Percentiles rank a stretch among this genome's conserved stretches.
Conservation (phyloP, 2,113 vertebrate species). For the human (Homo sapiens) region GRCh38 chr1:197683501-197684000, state of each 20-base stretch:
- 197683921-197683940: neutral
- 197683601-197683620: neutral
- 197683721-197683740: neutral
- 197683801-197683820: neutral
- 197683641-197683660: rapidly evolving
- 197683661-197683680: neutral
- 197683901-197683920: neutral
- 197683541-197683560: neutral
- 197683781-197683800: neutral
- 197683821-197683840: neutral
- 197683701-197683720: no score
- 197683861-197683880: neutral
- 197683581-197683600: rapidly evolving
- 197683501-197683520: neutral
- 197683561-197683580: neutral
- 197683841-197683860: neutral
- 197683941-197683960: neutral
- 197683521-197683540: neutral
- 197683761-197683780: neutral
- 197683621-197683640: rapidly evolving
- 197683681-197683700: neutral
- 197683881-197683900: neutral
- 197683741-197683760: neutral
- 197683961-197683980: neutral
- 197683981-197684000: neutral